A percentile compares a stretch with the other conserved stretches of the same genome.
Evolutionary conservation across 92 coral and sea anemone species (phyloP).

Genomic region (Porites lobata): DNA sequence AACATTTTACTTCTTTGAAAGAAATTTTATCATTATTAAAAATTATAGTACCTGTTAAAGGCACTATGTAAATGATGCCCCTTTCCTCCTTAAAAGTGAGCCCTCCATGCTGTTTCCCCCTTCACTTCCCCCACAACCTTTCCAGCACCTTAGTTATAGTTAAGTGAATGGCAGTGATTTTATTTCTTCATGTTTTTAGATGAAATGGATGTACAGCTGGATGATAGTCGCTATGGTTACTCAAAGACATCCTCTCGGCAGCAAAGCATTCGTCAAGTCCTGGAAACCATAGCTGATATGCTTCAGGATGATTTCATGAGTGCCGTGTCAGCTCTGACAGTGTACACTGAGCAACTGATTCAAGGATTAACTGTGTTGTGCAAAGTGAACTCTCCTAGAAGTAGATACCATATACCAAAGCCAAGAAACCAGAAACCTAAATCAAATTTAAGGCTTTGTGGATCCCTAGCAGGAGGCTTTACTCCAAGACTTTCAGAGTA

Average conservation of each 20-base stretch:
- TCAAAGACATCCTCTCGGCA: constrained; percentile 37
- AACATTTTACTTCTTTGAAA: no score
- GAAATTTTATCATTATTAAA: no score
- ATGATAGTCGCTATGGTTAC: constrained; percentile 25
- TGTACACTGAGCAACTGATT: constrained; percentile 76
- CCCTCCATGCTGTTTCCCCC: no score
- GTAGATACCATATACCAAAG: not conserved
- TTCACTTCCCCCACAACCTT: no score
- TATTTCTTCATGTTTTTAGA: constrained; percentile 24
- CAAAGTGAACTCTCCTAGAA: constrained; percentile 2
- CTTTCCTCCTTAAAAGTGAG: no score
- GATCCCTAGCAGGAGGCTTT: constrained; percentile 76
- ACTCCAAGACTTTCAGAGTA: constrained; percentile 86
- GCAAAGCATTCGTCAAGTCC: constrained; percentile 46
- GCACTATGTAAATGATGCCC: no score
- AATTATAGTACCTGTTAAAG: no score
- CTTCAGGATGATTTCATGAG: constrained; percentile 74
- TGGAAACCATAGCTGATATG: constrained; percentile 76
- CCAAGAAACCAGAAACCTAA: not conserved
- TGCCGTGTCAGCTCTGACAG: constrained; percentile 68
- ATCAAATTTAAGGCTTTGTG: constrained; percentile 5
- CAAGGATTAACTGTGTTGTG: constrained; percentile 39
- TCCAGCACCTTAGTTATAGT: no score
- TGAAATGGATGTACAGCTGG: constrained; percentile 68
- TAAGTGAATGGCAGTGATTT: not conserved